A percentile compares a stretch with the other conserved stretches of the same genome.
Conservation (phyloP, 2,113 vertebrate genomes). For the Echinops telfairi region DNA sequence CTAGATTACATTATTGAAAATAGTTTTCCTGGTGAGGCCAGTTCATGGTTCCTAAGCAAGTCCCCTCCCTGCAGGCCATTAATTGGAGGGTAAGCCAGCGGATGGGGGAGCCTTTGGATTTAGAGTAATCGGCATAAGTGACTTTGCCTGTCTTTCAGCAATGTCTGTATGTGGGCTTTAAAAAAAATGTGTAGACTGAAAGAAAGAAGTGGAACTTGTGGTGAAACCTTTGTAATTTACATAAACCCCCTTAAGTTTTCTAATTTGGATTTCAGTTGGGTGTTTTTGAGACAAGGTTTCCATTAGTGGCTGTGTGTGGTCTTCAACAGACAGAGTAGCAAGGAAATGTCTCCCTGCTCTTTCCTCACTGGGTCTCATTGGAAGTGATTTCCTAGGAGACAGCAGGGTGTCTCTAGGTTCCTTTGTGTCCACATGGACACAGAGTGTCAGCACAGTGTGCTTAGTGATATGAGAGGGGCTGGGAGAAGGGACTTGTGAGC, state of each 20-base stretch:
- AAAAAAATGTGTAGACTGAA: conserved; percentile 14
- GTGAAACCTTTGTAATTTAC: conserved; percentile 16
- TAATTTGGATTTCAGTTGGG: conserved; percentile 5
- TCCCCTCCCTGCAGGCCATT: not conserved
- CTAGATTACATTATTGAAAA: conserved; percentile 62
- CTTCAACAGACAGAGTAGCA: not conserved
- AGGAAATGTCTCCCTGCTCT: not conserved
- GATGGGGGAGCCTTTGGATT: conserved; percentile 24
- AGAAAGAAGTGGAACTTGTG: conserved; percentile 16
- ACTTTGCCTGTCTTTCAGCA: not conserved
- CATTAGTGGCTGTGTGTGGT: not conserved
- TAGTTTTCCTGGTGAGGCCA: conserved; percentile 55
- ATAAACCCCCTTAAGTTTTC: not conserved
- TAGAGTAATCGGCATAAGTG: not conserved
- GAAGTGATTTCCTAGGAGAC: conserved; percentile 8
- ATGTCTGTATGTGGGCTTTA: not conserved
- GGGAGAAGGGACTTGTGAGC: not conserved
- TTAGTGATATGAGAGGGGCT: not conserved
- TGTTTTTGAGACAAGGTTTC: conserved; percentile 24
- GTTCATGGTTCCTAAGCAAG: conserved; percentile 53
- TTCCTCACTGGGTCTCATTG: not conserved
- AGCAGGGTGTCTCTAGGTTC: not conserved
- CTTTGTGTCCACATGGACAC: not conserved
- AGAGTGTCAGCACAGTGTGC: not conserved
- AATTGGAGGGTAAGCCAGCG: not conserved